phyloP scores from a whole-genome alignment of 2,797 vertebrate species.

The Leontopithecus rosalia region DNA sequence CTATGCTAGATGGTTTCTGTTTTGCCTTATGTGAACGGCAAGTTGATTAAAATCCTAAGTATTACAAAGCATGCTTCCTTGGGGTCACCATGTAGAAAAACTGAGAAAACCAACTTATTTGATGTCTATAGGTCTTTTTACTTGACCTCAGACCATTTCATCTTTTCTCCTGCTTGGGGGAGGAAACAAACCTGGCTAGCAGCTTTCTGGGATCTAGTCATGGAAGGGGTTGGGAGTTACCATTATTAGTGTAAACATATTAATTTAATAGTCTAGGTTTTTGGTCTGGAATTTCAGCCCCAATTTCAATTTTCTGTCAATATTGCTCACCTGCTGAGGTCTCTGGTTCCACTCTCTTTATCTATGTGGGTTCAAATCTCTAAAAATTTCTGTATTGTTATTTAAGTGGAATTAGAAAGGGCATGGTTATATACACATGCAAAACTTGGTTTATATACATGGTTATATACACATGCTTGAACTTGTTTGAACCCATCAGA shows the following conservation, averaged over 20 bases:
- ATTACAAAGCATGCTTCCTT: background rate
- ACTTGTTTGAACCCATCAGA: background rate
- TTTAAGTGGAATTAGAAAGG: conserved; percentile 14
- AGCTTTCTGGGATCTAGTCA: background rate
- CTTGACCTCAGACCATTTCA: background rate
- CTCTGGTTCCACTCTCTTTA: background rate
- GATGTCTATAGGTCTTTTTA: background rate
- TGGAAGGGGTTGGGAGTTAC: background rate
- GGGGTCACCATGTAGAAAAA: background rate
- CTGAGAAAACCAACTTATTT: background rate
- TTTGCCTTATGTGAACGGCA: background rate
- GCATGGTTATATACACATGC: background rate
- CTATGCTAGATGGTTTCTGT: background rate
- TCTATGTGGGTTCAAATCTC: background rate
- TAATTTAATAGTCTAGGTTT: background rate
- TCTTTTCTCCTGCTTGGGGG: background rate
- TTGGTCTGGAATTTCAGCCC: conserved; percentile 3
- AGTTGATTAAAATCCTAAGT: background rate
- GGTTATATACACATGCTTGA: background rate
- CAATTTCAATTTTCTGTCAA: background rate
- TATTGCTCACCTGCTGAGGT: background rate
- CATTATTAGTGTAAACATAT: background rate
- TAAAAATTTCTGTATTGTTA: background rate
- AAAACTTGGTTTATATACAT: background rate
- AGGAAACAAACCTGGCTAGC: background rate